Evolutionary conservation across 2,113 vertebrate genomes (phyloP).

Genomic region (Lycaon pictus): DNA sequence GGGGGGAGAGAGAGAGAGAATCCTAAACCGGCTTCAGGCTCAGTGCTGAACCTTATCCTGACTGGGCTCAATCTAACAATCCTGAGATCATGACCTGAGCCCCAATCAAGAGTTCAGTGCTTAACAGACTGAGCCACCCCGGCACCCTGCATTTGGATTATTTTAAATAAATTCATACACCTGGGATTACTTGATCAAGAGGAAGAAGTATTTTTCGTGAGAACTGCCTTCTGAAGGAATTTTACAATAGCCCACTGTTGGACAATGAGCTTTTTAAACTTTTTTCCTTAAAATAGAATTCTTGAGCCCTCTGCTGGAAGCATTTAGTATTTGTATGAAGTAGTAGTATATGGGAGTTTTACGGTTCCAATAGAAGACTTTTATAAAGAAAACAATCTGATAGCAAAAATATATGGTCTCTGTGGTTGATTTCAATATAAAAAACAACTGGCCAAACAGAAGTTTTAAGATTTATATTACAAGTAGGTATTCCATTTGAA

Average conservation of each 20-base stretch:
- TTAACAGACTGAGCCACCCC: background rate
- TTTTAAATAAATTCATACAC: constrained; percentile 25
- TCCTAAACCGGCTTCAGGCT: background rate
- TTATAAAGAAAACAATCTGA: background rate
- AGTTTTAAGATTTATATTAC: background rate
- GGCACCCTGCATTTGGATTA: background rate
- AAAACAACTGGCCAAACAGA: background rate
- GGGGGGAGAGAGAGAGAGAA: background rate
- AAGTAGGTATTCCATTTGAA: constrained; percentile 1
- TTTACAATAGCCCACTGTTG: background rate
- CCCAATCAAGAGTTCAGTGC: background rate
- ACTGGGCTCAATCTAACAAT: background rate
- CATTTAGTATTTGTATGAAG: constrained; percentile 71
- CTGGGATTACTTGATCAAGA: background rate
- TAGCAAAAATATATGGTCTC: background rate
- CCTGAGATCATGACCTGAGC: background rate
- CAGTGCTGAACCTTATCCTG: background rate
- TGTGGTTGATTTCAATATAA: background rate
- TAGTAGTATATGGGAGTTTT: background rate
- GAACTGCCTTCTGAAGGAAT: background rate
- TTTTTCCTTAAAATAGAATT: constrained; percentile 74
- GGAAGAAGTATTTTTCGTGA: background rate
- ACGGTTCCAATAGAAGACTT: background rate
- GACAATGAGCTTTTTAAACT: constrained; percentile 14
- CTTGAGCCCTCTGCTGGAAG: constrained; percentile 88